Conservation (phyloP, 2,113 vertebrate genomes). For the Rhinichthys klamathensis region DNA sequence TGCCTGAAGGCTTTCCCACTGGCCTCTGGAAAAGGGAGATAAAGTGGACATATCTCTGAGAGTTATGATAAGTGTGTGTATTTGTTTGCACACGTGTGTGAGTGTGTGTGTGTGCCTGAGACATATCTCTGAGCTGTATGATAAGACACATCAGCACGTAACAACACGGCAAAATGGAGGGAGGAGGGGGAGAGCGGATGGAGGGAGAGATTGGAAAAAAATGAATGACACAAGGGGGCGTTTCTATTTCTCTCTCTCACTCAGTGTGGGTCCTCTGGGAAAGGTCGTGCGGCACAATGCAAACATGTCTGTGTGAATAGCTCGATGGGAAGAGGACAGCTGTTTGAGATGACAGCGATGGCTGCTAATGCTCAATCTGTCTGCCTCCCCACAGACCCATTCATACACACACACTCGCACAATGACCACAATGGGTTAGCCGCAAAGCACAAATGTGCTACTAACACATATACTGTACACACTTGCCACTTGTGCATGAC, state of each 20-base stretch:
- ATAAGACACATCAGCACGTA: constrained; percentile 54
- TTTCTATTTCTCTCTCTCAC: constrained; percentile 53
- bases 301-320: constrained; percentile 77
- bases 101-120: not conserved
- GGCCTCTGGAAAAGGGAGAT: constrained; percentile 76
- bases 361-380: constrained; percentile 82
- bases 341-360: constrained; percentile 84
- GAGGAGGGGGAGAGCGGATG: constrained; percentile 48
- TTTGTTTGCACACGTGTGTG: constrained; percentile 67
- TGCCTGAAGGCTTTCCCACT: constrained; percentile 78
- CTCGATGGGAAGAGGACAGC: constrained; percentile 80
- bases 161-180: constrained; percentile 28
- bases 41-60: constrained; percentile 75
- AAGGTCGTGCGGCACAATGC: constrained; percentile 77
- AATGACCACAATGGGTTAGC: constrained; percentile 43
- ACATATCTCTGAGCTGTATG: constrained; percentile 55
- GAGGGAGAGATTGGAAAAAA: constrained; percentile 55
- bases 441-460: constrained; percentile 49
- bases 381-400: constrained; percentile 76
- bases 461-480: constrained; percentile 44
- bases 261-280: constrained; percentile 67
- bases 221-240: constrained; percentile 57
- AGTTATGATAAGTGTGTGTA: constrained; percentile 78
- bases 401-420: constrained; percentile 54
- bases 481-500: constrained; percentile 35